Evolutionary conservation across 2,113 vertebrate species (phyloP).

Genomic region (Lepidothrix coronata): DNA sequence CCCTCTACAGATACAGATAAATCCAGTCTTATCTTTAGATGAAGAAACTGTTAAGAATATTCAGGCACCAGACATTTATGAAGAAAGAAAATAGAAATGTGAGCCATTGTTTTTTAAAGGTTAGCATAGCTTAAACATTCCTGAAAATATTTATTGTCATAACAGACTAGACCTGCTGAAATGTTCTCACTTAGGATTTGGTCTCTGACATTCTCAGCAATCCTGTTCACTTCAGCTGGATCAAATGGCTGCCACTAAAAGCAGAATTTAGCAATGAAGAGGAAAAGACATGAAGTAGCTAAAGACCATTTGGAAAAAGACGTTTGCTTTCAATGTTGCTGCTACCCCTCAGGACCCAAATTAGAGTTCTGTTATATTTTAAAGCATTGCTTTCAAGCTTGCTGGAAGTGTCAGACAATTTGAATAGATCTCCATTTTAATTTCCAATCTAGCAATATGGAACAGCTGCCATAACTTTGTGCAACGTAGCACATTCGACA

Average conservation of each 20-base stretch:
- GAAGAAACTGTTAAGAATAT: conserved; percentile 35
- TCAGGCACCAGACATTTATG: conserved; percentile 9
- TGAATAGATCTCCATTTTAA: conserved; percentile 62
- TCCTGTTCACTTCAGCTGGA: neutral
- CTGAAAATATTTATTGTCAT: conserved; percentile 56
- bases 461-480: conserved; percentile 62
- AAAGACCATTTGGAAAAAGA: conserved; percentile 30
- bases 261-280: conserved; percentile 8
- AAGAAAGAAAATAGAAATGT: conserved; percentile 48
- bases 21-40: conserved; percentile 50
- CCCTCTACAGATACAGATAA: conserved; percentile 13
- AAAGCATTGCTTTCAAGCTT: conserved; percentile 51
- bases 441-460: conserved; percentile 37
- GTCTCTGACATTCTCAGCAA: conserved; percentile 29
- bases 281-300: conserved; percentile 21
- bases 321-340: neutral
- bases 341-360: conserved; percentile 30
- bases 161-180: conserved; percentile 23
- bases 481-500: conserved; percentile 37
- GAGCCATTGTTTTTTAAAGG: conserved; percentile 26
- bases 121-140: conserved; percentile 41
- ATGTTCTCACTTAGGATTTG: neutral
- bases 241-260: neutral
- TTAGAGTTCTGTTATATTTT: conserved; percentile 48
- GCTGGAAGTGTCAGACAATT: conserved; percentile 56